Percentiles rank a stretch among this genome's conserved stretches.
Evolutionary conservation across 2,113 vertebrate species (phyloP).

Genomic region (Alectura lathami): DNA sequence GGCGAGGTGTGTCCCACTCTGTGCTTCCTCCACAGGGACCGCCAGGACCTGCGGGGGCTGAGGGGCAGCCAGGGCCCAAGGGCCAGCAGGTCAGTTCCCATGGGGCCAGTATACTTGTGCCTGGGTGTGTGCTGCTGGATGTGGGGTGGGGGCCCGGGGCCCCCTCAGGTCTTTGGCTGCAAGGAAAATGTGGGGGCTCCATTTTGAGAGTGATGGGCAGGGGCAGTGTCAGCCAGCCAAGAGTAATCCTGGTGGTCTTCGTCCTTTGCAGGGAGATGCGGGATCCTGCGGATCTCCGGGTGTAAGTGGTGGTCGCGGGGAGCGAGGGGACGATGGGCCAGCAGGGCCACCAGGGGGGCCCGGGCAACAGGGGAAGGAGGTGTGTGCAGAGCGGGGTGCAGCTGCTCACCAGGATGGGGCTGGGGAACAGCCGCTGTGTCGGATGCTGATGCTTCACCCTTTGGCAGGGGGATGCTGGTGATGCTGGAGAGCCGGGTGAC

Average conservation of each 20-base stretch:
- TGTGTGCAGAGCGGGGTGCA: neutral
- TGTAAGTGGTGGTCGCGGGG: constrained; percentile 71
- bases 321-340: constrained; percentile 74
- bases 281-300: constrained; percentile 77
- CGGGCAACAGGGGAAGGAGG: constrained; percentile 81
- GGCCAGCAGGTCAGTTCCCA: constrained; percentile 82
- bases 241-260: neutral
- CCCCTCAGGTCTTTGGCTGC: neutral
- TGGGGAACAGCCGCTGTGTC: neutral
- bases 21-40: constrained; percentile 72
- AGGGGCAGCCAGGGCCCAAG: constrained; percentile 79
- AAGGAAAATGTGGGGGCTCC: neutral
- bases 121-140: neutral
- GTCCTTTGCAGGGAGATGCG: constrained; percentile 76
- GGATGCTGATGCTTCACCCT: neutral
- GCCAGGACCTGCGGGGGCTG: constrained; percentile 69
- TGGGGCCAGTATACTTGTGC: fast-evolving
- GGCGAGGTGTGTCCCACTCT: neutral
- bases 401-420: neutral
- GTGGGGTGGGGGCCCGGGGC: neutral
- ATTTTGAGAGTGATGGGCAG: neutral
- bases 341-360: constrained; percentile 71
- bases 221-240: neutral
- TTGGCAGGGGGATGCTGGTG: constrained; percentile 61
- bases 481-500: constrained; percentile 76